Base-by-base conservation (phyloP, 2,113 vertebrate species). In the Lophochroa leadbeateri region DNA sequence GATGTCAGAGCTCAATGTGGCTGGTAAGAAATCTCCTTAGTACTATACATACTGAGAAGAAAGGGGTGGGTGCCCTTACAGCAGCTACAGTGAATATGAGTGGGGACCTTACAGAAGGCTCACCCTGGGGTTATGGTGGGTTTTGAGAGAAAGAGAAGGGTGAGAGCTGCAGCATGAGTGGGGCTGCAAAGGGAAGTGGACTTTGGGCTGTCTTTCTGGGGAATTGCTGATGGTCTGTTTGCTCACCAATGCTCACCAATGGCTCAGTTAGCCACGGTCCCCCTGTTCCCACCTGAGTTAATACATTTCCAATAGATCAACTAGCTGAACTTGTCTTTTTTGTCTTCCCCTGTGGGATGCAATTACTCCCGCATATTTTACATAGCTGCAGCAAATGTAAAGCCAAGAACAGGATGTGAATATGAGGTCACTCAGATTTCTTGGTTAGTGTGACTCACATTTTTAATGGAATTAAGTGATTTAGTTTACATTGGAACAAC, bases 1-100 rank as follows among this genome's bases (percentile, higher is more conserved):
- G 25, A 69, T 11, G 68, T 49, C n/a, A 41, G 49, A 75, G 24
- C 55, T 85, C 43, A 39, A 3, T 8, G 41, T 28, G 68, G 31
- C 71, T 29, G 97, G 97, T 97, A 96, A 96, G 97, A 53, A 76
- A 79, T 61, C 47, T 76, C 52, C 20, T 70, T 81, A 46, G 25
- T 53, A n/a, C 21, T 80, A 4, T 33, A 27, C 13, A 28, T 15
- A 7, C 31, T 37, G 55, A 44, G 28, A 67, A 25, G 19, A 58
- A 64, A 69, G 43, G 17, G 14, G n/a, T 64, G 37, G 6, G n/a
- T 80, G 33, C 21, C n/a, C 21, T 87, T 47, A 19, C 15, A n/a
- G 25, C 0, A 2, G 14, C 35, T 49, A 69, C n/a, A 44, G 39
- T 5, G 33, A 72, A 63, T 33, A 9, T 11, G 35, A 29, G 39